Base-by-base conservation (phyloP, 2,797 vertebrate species). In the Coccyzus lansbergi region DNA sequence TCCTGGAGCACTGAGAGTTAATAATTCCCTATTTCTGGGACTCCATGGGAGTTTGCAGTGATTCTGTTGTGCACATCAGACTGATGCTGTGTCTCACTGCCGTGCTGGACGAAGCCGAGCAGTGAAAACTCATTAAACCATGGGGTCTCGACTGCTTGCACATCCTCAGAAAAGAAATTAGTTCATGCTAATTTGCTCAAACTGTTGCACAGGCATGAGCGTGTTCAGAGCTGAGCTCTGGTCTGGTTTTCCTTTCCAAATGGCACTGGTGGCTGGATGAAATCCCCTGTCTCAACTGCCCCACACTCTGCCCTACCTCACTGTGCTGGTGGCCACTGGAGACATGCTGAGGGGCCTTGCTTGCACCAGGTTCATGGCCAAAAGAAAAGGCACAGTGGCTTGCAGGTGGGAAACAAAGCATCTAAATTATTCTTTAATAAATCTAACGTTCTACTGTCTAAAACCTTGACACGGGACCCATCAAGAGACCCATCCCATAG, bases 31-130 rank as follows among this genome's bases (percentile, higher is more conserved):
- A 2, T 63, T 78, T 78, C n/a, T 42, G 42, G 67, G 78, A 53
- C 20, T 16, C 2, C 9, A 48, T 7, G 46, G 81, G 65, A 63
- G 14, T 18, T 29, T 62, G 52, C 64, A 62, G 60, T 2, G 21
- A 25, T 88, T 36, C 70, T 4, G 14, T 31, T 9, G 29, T 7
- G 8, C 21, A 0, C 0, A 0, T 58, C 46, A 51, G 55, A 4
- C 38, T 9, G 77, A 13, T 34, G 31, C 42, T 36, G 40, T 2
- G 3, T 26, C 33, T 59, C 1, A 1, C 64, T 12, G 29, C 65
- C 29, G 33, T 0, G 62, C 76, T 60, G 58, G 44, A 42, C 67
- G 34, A 67, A 42, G 75, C 49, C 4, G 4, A 78, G 76, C 33
- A 72, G 25, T 0, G 2, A 65, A 81, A 72, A 6, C 55, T 85